Evolutionary conservation across 2,113 vertebrate species (phyloP).

Genomic region (Misgurnus mizolepis): DNA sequence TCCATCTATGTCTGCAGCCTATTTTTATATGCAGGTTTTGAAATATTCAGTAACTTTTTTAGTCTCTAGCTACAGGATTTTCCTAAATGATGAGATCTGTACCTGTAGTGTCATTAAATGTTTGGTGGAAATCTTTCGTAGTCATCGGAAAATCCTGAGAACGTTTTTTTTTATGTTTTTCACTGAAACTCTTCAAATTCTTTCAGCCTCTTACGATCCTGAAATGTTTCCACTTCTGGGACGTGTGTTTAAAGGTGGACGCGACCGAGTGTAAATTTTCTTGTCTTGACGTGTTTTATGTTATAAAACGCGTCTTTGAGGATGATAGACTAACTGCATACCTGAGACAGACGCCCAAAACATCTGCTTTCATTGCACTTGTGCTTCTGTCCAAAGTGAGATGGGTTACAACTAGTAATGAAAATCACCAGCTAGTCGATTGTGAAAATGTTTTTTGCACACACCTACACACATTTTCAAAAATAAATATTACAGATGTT

Average conservation of each 20-base stretch:
- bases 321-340: background rate
- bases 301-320: background rate
- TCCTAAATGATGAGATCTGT: too few relatives aligned
- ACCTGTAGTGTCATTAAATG: too few relatives aligned
- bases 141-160: too few relatives aligned
- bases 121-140: too few relatives aligned
- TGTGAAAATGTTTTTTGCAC: background rate
- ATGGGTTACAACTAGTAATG: background rate
- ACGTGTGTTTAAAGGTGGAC: constrained; percentile 7
- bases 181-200: too few relatives aligned
- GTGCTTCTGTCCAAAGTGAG: background rate
- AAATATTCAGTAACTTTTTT: constrained; percentile 60
- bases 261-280: constrained; percentile 4
- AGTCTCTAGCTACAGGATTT: constrained; percentile 39
- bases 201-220: background rate
- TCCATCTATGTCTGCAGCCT: constrained; percentile 23
- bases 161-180: too few relatives aligned
- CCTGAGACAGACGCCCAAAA: constrained; percentile 26
- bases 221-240: constrained; percentile 4
- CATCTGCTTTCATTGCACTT: constrained; percentile 42
- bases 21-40: constrained; percentile 62
- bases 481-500: background rate
- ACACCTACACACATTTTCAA: background rate
- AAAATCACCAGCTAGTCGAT: background rate
- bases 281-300: constrained; percentile 7